Evolutionary conservation across 2,888 invertebrate species (phyloP).

Genomic region (Diabrotica balteata): DNA sequence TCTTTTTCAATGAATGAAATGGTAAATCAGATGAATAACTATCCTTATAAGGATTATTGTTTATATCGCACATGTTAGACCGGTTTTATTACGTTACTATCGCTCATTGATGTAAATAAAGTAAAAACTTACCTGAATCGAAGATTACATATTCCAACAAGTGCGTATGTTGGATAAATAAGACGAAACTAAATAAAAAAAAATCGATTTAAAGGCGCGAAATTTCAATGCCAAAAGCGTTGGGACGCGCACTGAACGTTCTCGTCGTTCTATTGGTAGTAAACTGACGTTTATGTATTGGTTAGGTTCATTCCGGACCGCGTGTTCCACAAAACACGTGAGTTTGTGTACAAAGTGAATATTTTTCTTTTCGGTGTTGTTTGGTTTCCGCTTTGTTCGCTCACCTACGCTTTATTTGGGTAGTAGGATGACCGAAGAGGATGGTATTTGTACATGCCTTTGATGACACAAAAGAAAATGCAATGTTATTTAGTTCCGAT

Average conservation of each 20-base stretch:
- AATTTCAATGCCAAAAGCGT: slow-evolving; percentile 14
- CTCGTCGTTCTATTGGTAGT: slow-evolving; percentile 28
- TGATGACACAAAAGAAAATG: too few relatives aligned
- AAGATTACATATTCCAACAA: slow-evolving; percentile 8
- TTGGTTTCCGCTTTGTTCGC: slow-evolving; percentile 1
- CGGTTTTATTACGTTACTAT: background rate
- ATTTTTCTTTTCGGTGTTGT: slow-evolving; percentile 8
- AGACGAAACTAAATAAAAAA: slow-evolving; percentile 1
- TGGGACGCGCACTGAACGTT: slow-evolving; percentile 9
- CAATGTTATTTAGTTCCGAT: too few relatives aligned
- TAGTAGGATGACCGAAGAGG: slow-evolving; percentile 2
- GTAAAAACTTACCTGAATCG: slow-evolving; percentile 3
- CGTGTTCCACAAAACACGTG: slow-evolving; percentile 35
- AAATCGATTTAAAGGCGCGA: slow-evolving; percentile 11
- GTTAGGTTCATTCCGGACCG: slow-evolving; percentile 23
- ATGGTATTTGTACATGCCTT: too few relatives aligned
- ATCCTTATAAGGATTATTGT: slow-evolving; percentile 2
- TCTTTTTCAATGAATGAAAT: slow-evolving; percentile 21
- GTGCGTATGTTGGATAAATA: slow-evolving; percentile 1
- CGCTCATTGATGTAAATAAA: background rate
- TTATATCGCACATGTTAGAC: background rate
- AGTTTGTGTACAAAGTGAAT: slow-evolving; percentile 29
- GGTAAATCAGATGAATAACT: background rate
- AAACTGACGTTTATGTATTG: slow-evolving; percentile 31
- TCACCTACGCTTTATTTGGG: slow-evolving; percentile 19